phyloP scores from a whole-genome alignment of 37 sponge, comb jelly and placozoan species.

The Theonella swinhoei region DNA sequence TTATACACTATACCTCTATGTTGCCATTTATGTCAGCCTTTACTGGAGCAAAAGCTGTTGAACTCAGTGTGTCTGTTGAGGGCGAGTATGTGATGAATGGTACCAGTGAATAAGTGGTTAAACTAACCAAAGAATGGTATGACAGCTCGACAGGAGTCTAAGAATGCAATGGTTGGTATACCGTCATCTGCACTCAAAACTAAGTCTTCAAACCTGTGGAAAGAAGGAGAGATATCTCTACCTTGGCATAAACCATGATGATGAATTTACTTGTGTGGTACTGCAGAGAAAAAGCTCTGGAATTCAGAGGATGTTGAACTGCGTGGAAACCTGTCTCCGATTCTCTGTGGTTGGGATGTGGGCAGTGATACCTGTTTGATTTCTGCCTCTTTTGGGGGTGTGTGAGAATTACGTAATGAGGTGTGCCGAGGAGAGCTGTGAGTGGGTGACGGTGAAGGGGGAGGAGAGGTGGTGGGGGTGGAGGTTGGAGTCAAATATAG shows the following conservation, averaged over 20 bases:
- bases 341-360: neutral
- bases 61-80: constrained; percentile 61
- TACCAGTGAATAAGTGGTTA: neutral
- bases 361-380: too few species aligned
- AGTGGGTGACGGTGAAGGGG: constrained; percentile 41
- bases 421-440: neutral
- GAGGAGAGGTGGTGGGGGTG: constrained; percentile 11
- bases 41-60: constrained; percentile 85
- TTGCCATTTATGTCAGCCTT: constrained; percentile 82
- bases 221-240: neutral
- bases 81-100: neutral
- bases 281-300: constrained; percentile 67
- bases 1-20: constrained; percentile 45
- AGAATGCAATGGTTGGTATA: constrained; percentile 67
- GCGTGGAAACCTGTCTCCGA: neutral
- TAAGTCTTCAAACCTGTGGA: constrained; percentile 44
- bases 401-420: neutral
- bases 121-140: constrained; percentile 80
- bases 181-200: constrained; percentile 24
- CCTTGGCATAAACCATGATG: neutral
- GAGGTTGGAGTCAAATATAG: constrained; percentile 37
- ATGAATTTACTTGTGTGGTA: constrained; percentile 23
- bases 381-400: neutral
- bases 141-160: constrained; percentile 50
- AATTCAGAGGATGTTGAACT: neutral